A percentile compares a stretch with the other conserved stretches of the same genome.
Evolutionary conservation across 2,888 invertebrate genomes (phyloP).

Genomic region (Ptilodon capucinus): DNA sequence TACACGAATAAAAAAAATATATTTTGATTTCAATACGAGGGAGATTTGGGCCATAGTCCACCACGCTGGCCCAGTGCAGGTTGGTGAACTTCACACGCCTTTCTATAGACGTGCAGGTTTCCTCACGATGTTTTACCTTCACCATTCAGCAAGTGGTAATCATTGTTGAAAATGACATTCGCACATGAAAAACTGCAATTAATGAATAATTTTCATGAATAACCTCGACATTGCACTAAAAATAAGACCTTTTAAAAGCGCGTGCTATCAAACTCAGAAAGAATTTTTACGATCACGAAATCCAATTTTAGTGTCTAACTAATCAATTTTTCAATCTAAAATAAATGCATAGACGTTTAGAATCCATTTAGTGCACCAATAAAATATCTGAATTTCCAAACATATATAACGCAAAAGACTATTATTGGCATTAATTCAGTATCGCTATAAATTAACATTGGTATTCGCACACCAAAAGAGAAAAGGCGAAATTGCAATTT

Average conservation of each 20-base stretch:
- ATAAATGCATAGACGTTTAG: background rate
- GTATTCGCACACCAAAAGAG: conserved; percentile 5
- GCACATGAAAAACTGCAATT: no score
- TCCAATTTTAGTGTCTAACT: conserved; percentile 1
- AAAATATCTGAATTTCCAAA: background rate
- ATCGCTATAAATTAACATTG: conserved; percentile 10
- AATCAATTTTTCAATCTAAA: conserved; percentile 1
- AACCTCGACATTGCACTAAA: background rate
- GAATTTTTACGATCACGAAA: background rate
- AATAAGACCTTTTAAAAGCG: background rate
- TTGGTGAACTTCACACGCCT: no score
- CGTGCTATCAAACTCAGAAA: background rate
- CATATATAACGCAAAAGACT: background rate
- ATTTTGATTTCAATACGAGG: no score
- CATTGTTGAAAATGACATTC: no score
- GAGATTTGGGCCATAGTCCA: no score
- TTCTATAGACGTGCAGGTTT: no score
- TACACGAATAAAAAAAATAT: no score
- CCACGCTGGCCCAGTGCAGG: no score
- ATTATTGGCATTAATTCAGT: background rate
- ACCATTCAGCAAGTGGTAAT: no score
- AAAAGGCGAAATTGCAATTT: conserved; percentile 11
- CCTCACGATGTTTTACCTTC: no score
- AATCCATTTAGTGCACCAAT: background rate
- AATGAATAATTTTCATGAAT: no score